phyloP scores from a whole-genome alignment of 2,888 invertebrate species.

The Drosophila austrosaltans region DNA sequence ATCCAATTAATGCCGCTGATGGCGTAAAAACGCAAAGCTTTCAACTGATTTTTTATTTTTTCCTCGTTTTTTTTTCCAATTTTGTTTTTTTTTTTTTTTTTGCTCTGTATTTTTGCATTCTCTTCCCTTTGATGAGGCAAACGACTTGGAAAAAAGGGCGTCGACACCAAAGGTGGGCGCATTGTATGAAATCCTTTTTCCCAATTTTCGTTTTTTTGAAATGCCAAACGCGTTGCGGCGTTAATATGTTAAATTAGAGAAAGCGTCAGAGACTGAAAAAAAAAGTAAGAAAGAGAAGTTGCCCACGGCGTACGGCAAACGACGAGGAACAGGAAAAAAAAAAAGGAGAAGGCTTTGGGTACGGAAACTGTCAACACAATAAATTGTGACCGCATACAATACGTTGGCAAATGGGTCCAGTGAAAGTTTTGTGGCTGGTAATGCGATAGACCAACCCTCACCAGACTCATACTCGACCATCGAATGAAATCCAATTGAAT shows the following conservation, averaged over 20 bases:
- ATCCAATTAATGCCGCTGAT: constrained; percentile 74
- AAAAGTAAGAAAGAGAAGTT: constrained; percentile 18
- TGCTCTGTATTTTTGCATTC: constrained; percentile 21
- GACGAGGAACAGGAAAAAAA: constrained; percentile 26
- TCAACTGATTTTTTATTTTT: constrained; percentile 63
- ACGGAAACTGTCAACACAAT: constrained; percentile 68
- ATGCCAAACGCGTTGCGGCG: constrained; percentile 73
- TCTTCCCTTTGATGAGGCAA: constrained; percentile 52
- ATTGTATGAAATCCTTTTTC: constrained; percentile 61
- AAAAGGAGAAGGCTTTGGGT: constrained; percentile 22
- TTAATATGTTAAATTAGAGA: constrained; percentile 71
- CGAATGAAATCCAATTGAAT: constrained; percentile 61
- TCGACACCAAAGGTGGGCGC: constrained; percentile 38
- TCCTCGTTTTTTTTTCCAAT: neutral
- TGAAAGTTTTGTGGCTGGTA: constrained; percentile 52
- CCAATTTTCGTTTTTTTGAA: constrained; percentile 33
- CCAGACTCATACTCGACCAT: neutral
- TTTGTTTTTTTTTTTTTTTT: constrained; percentile 11
- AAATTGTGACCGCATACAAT: constrained; percentile 59
- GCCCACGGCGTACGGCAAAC: constrained; percentile 46
- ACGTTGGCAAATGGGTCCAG: constrained; percentile 26
- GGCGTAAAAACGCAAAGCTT: constrained; percentile 59
- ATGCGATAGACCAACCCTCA: constrained; percentile 40
- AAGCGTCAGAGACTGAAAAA: constrained; percentile 39
- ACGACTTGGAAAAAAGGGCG: constrained; percentile 65